Conservation (phyloP, 2,113 vertebrate genomes). For the Sterrhoptilus dennistouni region DNA sequence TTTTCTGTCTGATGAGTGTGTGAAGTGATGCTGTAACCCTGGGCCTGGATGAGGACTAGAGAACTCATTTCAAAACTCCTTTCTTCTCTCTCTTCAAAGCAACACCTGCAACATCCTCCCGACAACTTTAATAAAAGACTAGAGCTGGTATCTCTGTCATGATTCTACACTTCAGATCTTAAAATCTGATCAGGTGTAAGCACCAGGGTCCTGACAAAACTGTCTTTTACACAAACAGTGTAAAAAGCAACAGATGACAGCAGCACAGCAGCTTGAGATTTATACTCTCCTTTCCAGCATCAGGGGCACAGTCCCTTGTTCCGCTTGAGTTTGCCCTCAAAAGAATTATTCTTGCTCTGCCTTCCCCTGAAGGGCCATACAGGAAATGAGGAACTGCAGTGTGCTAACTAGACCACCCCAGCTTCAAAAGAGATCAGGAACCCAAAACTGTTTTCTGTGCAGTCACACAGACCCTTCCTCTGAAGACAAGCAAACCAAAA, state of each 20-base stretch:
- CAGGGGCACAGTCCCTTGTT: neutral
- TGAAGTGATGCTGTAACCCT: neutral
- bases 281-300: neutral
- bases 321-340: neutral
- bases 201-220: neutral
- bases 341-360: neutral
- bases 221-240: neutral
- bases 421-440: neutral
- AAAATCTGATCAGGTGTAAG: neutral
- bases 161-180: neutral
- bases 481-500: neutral
- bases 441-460: neutral
- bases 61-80: neutral
- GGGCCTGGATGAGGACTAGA: neutral
- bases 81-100: neutral
- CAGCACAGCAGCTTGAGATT: neutral
- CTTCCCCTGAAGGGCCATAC: neutral
- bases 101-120: neutral
- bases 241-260: neutral
- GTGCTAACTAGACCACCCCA: neutral
- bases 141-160: neutral
- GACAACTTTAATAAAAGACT: neutral
- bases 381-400: neutral
- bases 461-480: neutral
- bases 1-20: neutral